phyloP scores from a whole-genome alignment of 1,140 invertebrate genomes.

The Campoletis sonorensis region DNA sequence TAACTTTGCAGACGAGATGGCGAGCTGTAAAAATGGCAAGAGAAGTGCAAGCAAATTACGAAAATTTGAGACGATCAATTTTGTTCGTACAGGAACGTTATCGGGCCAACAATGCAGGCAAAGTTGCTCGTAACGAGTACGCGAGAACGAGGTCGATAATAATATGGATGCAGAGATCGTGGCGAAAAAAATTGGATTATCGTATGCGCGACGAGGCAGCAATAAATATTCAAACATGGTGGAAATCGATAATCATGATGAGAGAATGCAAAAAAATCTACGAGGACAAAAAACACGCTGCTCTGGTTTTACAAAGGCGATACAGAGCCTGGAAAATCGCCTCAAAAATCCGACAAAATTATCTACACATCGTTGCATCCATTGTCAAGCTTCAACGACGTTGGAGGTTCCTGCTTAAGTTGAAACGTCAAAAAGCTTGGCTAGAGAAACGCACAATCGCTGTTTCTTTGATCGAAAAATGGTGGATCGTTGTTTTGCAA shows the following conservation, averaged over 20 bases:
- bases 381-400: slow-evolving; percentile 69
- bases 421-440: slow-evolving; percentile 11
- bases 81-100: slow-evolving; percentile 66
- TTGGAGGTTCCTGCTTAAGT: slow-evolving; percentile 62
- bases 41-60: slow-evolving; percentile 57
- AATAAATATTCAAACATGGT: slow-evolving; percentile 74
- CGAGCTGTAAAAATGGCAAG: slow-evolving; percentile 54
- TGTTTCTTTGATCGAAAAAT: slow-evolving; percentile 50
- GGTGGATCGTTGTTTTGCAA: slow-evolving; percentile 53
- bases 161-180: slow-evolving; percentile 68
- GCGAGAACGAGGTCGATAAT: slow-evolving; percentile 55
- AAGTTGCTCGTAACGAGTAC: slow-evolving; percentile 59
- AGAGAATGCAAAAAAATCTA: slow-evolving; percentile 66
- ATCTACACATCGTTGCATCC: slow-evolving; percentile 59
- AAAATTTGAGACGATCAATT: slow-evolving; percentile 59
- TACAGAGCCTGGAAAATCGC: slow-evolving; percentile 65
- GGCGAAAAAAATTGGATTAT: slow-evolving; percentile 59
- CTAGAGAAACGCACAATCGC: slow-evolving; percentile 26
- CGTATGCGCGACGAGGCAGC: slow-evolving; percentile 65
- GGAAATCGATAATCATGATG: slow-evolving; percentile 68
- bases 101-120: slow-evolving; percentile 62
- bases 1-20: slow-evolving; percentile 62
- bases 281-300: slow-evolving; percentile 61
- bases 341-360: slow-evolving; percentile 61
- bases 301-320: slow-evolving; percentile 69